These are phyloP conservation scores for Minunthozetes semirufus DNA, from an alignment of 2,888 invertebrate species.

Conservation along the genomic window DNA sequence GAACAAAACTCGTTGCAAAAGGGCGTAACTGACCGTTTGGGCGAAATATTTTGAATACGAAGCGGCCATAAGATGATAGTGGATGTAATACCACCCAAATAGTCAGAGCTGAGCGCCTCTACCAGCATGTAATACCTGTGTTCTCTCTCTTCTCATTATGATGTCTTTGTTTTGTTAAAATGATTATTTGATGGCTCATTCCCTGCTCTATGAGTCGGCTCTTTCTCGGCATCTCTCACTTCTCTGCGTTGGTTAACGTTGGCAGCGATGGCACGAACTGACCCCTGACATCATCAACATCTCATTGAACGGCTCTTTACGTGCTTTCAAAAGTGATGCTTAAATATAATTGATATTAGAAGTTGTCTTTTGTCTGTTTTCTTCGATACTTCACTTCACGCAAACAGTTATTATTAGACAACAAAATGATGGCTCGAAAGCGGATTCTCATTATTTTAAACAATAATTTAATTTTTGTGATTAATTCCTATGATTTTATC, in stretches of 20 bases:
- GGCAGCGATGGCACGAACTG: constrained; percentile 22
- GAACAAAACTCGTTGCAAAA: not conserved
- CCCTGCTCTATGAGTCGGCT: constrained; percentile 15
- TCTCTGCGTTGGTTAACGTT: not conserved
- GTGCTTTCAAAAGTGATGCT: constrained; percentile 18
- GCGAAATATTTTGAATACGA: not conserved
- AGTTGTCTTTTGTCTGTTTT: not conserved
- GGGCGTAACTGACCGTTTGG: constrained; percentile 31
- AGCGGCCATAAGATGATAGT: constrained; percentile 1
- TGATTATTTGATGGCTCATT: constrained; percentile 16
- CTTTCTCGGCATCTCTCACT: not conserved
- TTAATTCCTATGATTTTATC: constrained; percentile 19
- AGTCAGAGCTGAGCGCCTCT: not conserved
- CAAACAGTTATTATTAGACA: not conserved
- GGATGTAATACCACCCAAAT: constrained; percentile 22
- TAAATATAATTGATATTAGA: constrained; percentile 26
- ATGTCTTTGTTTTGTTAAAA: constrained; percentile 29
- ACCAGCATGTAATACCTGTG: not conserved
- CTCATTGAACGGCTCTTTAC: constrained; percentile 20
- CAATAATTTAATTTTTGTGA: constrained; percentile 9
- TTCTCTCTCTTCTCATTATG: not conserved
- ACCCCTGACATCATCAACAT: constrained; percentile 24
- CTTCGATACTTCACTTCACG: constrained; percentile 16
- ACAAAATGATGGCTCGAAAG: not conserved
- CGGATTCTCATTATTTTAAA: not conserved